A percentile compares a stretch with the other conserved stretches of the same genome.
These are phyloP conservation scores for Otolemur crassicaudatus DNA, from an alignment of 2,797 vertebrate genomes.

Conservation along the genomic window DNA sequence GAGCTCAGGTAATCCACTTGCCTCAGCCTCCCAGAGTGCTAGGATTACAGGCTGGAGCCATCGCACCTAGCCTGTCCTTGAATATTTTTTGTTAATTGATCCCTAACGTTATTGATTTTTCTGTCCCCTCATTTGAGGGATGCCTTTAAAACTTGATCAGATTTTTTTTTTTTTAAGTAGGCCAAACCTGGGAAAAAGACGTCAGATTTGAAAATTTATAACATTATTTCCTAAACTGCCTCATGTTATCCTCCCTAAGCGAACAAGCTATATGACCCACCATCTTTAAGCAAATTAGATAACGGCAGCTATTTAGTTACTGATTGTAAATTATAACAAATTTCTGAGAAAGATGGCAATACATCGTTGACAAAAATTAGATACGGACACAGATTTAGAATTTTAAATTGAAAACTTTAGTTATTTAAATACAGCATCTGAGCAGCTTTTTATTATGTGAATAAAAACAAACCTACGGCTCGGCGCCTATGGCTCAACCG, in stretches of 20 bases:
- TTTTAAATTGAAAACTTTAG: neutral
- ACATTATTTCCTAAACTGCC: neutral
- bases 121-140: neutral
- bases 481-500: too few species aligned
- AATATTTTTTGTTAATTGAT: slow-evolving; percentile 15
- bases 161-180: neutral
- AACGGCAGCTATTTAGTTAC: neutral
- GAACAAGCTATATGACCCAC: neutral
- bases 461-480: neutral
- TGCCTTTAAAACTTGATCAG: slow-evolving; percentile 45
- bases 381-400: neutral
- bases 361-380: slow-evolving; percentile 32
- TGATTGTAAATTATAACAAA: neutral
- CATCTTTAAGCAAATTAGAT: neutral
- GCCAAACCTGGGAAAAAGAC: slow-evolving; percentile 13
- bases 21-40: too few species aligned
- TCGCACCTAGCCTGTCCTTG: neutral
- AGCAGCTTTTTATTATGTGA: slow-evolving; percentile 44
- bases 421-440: neutral
- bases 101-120: neutral
- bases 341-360: slow-evolving; percentile 28
- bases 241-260: neutral
- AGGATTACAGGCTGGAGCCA: too few species aligned
- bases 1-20: too few species aligned
- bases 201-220: slow-evolving; percentile 17